phyloP scores from a whole-genome alignment of 2,797 vertebrate species.

The Gymnopithys bicolor region DNA sequence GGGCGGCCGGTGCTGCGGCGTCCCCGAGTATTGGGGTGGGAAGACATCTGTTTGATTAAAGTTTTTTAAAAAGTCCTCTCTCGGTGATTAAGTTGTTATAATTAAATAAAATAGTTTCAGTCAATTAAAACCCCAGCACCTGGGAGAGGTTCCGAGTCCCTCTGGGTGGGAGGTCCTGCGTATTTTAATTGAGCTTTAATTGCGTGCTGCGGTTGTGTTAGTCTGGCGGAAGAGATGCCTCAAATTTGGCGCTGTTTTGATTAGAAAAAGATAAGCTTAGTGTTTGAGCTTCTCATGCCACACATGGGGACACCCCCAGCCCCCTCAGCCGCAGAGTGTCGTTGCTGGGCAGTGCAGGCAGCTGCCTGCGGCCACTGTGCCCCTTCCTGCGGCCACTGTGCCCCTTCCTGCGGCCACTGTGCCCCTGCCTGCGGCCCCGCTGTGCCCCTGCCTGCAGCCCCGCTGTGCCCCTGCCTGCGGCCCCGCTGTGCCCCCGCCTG shows the following conservation, averaged over 20 bases:
- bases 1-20: not conserved
- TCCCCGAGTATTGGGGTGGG: not conserved
- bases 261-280: not conserved
- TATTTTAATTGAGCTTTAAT: constrained; percentile 12
- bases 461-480: too few species aligned
- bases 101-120: not conserved
- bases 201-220: not conserved
- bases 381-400: not conserved
- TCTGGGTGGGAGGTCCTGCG: not conserved
- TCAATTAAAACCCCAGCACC: not conserved
- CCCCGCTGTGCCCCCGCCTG: too few species aligned
- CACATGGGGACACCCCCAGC: accelerated
- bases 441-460: too few species aligned
- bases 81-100: not conserved
- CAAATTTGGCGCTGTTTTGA: not conserved
- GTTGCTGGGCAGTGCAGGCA: not conserved
- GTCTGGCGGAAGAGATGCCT: not conserved
- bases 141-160: not conserved
- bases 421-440: too few species aligned
- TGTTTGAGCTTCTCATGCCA: not conserved
- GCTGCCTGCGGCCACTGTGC: not conserved
- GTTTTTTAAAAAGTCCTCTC: not conserved
- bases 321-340: not conserved
- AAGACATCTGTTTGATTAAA: not conserved
- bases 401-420: not conserved